Percentiles rank a stretch among this genome's conserved stretches.
These are phyloP conservation scores for Sycophila texana DNA, from an alignment of 2,888 invertebrate genomes.

Conservation along the genomic window DNA sequence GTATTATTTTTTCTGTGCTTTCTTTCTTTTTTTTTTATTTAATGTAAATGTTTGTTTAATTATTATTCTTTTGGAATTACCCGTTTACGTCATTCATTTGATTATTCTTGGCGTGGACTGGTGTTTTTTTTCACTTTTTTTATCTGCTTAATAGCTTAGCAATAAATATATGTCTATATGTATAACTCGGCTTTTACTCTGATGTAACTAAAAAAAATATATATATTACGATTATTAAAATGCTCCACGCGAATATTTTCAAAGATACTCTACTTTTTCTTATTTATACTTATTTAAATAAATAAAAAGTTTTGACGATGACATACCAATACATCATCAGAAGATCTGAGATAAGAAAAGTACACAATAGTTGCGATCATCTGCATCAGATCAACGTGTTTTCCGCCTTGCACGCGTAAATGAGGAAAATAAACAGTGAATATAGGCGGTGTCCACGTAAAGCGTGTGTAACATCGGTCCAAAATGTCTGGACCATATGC, in stretches of 20 bases:
- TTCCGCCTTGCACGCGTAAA: not conserved
- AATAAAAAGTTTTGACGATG: slow-evolving; percentile 6
- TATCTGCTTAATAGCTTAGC: not conserved
- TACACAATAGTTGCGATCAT: slow-evolving; percentile 2
- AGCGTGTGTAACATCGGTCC: not conserved
- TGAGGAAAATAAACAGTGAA: slow-evolving; percentile 14
- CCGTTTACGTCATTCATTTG: slow-evolving; percentile 27
- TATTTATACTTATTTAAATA: not conserved
- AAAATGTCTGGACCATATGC: not conserved
- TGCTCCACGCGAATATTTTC: not conserved
- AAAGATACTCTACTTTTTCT: not conserved
- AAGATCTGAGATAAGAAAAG: not conserved
- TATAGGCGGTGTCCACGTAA: slow-evolving; percentile 26
- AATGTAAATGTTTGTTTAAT: not conserved
- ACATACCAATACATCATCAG: slow-evolving; percentile 8
- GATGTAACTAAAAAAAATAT: slow-evolving; percentile 16
- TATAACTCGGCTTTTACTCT: not conserved
- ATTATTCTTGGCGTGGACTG: slow-evolving; percentile 20
- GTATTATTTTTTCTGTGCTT: not conserved
- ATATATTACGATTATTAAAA: not conserved
- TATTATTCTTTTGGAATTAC: slow-evolving; percentile 3
- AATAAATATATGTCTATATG: not conserved
- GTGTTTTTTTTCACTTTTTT: not conserved
- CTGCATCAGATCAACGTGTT: too few relatives aligned
- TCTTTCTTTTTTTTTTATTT: not conserved